Evolutionary conservation across 35 echinoderm and acorn worm genomes (phyloP).

Genomic region (Apostichopus japonicus): DNA sequence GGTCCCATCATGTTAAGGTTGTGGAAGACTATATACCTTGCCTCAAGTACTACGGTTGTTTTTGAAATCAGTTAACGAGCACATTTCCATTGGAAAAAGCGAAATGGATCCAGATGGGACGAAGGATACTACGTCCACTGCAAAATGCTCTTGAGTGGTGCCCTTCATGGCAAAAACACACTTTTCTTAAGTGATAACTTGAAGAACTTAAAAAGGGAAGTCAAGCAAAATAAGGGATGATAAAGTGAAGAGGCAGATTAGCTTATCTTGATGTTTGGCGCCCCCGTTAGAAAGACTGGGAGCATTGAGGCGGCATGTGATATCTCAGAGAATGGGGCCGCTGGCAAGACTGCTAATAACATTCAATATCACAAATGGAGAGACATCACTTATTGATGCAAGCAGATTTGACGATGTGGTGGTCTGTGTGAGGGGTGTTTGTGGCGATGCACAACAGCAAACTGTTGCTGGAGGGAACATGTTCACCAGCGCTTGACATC

Average conservation of each 20-base stretch:
- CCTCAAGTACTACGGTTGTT: no score
- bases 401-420: conserved; percentile 2
- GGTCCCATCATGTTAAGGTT: no score
- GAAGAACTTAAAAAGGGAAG: no score
- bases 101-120: neutral
- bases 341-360: neutral
- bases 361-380: neutral
- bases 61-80: neutral
- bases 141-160: conserved; percentile 37
- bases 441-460: neutral
- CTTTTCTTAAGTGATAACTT: no score
- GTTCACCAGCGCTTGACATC: neutral
- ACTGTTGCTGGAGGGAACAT: conserved; percentile 20
- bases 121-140: neutral
- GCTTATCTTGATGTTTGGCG: neutral
- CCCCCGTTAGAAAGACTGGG: neutral
- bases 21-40: no score
- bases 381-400: conserved; percentile 5
- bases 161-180: neutral
- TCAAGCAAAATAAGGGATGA: neutral
- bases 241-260: conserved; percentile 29
- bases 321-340: conserved; percentile 28
- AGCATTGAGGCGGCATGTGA: neutral
- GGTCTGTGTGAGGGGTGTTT: neutral
- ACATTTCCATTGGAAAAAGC: neutral